These are phyloP conservation scores for Narcine bancroftii DNA, from an alignment of 2,113 vertebrate species.

Conservation along the genomic window DNA sequence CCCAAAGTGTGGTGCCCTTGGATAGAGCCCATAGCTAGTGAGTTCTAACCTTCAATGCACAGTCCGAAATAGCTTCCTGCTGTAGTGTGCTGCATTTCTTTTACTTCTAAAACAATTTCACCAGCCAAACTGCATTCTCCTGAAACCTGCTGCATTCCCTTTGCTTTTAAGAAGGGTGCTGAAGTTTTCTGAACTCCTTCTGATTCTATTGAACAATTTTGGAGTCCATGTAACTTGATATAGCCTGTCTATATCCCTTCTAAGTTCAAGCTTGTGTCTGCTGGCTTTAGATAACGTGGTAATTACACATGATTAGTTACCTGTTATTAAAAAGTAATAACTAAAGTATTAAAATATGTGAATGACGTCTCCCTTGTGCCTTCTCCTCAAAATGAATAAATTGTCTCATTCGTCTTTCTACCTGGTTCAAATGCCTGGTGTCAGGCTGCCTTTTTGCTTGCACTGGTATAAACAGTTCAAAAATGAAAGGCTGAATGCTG, in stretches of 20 bases:
- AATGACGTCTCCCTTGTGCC: not conserved
- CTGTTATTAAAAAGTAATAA: not conserved
- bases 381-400: not conserved
- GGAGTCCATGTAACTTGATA: no score
- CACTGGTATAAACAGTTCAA: not conserved
- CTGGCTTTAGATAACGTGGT: not conserved
- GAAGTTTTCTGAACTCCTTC: not conserved
- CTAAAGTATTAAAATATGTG: not conserved
- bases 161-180: no score
- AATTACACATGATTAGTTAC: not conserved
- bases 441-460: not conserved
- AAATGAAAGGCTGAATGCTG: no score
- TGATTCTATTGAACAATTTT: not conserved
- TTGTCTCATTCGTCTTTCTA: not conserved
- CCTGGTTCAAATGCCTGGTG: not conserved
- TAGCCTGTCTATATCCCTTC: not conserved
- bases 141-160: no score
- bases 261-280: not conserved
- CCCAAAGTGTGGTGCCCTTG: not conserved
- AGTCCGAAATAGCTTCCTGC: no score
- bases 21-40: not conserved
- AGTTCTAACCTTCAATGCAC: no score
- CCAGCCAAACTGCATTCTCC: no score
- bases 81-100: not conserved
- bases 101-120: no score